These are phyloP conservation scores for Tragelaphus scriptus DNA, from an alignment of 2,113 vertebrate genomes.

Conservation along the genomic window DNA sequence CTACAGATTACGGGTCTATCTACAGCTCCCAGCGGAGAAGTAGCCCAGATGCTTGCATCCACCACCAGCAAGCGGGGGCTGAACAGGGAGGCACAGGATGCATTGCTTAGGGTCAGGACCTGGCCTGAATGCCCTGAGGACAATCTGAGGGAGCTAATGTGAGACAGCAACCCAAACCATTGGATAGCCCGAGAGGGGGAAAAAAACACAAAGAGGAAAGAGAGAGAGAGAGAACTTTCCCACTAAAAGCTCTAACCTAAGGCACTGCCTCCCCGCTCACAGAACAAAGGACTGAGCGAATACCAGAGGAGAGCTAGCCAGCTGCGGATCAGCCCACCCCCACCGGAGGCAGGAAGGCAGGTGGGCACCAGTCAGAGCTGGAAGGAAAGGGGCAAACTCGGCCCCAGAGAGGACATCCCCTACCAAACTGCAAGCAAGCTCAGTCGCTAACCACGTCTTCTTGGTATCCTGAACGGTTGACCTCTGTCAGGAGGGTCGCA, in stretches of 20 bases:
- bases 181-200: neutral
- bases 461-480: neutral
- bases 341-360: neutral
- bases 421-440: neutral
- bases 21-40: neutral
- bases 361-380: neutral
- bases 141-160: neutral
- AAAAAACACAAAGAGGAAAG: neutral
- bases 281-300: neutral
- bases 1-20: neutral
- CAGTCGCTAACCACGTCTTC: neutral
- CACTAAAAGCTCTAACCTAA: neutral
- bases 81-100: neutral
- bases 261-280: rapidly evolving
- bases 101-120: neutral
- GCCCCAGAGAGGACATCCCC: neutral
- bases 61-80: neutral
- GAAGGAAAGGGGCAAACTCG: neutral
- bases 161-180: neutral
- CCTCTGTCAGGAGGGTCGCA: rapidly evolving
- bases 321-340: rapidly evolving
- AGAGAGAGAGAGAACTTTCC: neutral
- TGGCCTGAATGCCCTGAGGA: neutral
- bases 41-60: neutral
- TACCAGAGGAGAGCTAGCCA: neutral